phyloP scores from a whole-genome alignment of 2,888 invertebrate species.

The Acronicta psi region DNA sequence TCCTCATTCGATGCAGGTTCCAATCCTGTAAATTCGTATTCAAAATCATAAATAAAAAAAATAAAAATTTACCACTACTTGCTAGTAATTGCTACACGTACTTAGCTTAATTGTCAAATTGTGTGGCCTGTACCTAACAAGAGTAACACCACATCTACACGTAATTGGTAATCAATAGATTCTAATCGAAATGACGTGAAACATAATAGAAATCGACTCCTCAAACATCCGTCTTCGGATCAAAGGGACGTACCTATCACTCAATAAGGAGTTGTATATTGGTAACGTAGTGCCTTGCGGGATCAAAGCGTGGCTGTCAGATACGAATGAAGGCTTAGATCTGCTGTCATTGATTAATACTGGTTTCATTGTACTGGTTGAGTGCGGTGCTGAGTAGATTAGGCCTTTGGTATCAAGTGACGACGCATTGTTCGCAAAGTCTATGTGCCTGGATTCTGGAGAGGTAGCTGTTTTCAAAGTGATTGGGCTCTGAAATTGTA shows the following conservation, averaged over 20 bases:
- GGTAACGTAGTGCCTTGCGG: slow-evolving; percentile 64
- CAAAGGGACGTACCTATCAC: slow-evolving; percentile 67
- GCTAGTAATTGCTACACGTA: no score
- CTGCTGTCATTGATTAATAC: slow-evolving; percentile 42
- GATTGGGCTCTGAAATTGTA: neutral
- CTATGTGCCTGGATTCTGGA: slow-evolving; percentile 5
- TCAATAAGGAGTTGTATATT: slow-evolving; percentile 62
- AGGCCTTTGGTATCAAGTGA: slow-evolving; percentile 38
- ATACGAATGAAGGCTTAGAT: slow-evolving; percentile 44
- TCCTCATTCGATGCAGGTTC: no score
- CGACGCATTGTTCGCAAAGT: slow-evolving; percentile 26
- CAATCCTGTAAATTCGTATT: no score
- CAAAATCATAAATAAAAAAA: no score
- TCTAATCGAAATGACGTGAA: slow-evolving; percentile 59
- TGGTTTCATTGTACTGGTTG: slow-evolving; percentile 28
- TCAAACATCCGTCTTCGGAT: slow-evolving; percentile 64
- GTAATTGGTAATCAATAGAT: neutral
- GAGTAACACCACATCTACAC: neutral
- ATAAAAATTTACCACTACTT: no score
- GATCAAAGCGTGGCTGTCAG: slow-evolving; percentile 61
- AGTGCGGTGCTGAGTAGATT: slow-evolving; percentile 36
- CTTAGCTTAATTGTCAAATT: no score
- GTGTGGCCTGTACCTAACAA: no score
- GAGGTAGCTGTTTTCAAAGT: slow-evolving; percentile 6
- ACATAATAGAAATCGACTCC: slow-evolving; percentile 61